A percentile compares a stretch with the other conserved stretches of the same genome.
Evolutionary conservation across 2,113 vertebrate species (phyloP).

Genomic region (Ondatra zibethicus): DNA sequence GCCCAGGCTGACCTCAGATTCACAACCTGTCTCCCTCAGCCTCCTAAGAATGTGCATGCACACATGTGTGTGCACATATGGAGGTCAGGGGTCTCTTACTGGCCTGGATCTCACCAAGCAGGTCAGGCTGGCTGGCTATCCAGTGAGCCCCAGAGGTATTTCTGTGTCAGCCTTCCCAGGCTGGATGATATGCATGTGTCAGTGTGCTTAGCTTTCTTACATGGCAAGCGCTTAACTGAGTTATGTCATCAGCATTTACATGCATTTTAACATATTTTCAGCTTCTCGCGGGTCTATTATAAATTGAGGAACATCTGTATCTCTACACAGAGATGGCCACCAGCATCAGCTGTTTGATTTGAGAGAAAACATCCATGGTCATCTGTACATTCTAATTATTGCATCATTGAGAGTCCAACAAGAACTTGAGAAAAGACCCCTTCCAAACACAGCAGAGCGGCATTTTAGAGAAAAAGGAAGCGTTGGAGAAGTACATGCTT

Average conservation of each 20-base stretch:
- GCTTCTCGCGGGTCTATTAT: not conserved
- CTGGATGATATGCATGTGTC: not conserved
- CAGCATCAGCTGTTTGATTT: constrained; percentile 20
- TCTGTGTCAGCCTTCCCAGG: too few relatives aligned
- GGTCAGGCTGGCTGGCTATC: too few relatives aligned
- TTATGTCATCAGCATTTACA: not conserved
- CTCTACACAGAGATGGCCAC: not conserved
- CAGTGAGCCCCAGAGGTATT: not conserved
- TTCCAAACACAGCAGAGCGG: constrained; percentile 10
- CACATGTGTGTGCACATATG: not conserved
- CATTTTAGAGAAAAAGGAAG: constrained; percentile 42
- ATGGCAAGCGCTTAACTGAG: not conserved
- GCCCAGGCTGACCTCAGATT: not conserved
- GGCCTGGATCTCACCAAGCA: not conserved
- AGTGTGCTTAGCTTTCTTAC: too few relatives aligned
- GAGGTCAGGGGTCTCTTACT: not conserved
- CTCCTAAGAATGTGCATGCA: not conserved
- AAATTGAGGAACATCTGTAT: not conserved
- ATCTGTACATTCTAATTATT: constrained; percentile 9
- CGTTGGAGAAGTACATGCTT: not conserved
- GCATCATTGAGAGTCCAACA: not conserved
- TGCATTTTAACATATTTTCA: not conserved
- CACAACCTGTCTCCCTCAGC: not conserved
- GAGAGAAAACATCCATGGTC: not conserved
- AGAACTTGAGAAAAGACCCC: constrained; percentile 12